Conservation (phyloP, 2,888 invertebrate genomes). For the Phengaris alcon region DNA sequence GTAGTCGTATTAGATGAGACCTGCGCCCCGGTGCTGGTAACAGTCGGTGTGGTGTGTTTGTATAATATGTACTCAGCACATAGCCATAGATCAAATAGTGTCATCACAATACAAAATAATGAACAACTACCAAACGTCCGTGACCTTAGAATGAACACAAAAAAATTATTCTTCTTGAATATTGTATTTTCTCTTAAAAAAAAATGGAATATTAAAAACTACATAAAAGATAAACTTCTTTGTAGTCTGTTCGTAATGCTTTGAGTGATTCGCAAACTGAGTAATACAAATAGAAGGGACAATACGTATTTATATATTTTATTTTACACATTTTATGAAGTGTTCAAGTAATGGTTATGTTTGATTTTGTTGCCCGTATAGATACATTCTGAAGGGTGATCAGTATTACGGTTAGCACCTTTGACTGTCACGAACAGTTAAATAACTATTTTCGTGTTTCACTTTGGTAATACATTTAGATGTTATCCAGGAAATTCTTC, state of each 20-base stretch:
- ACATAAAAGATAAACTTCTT: conserved; percentile 11
- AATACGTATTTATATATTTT: neutral
- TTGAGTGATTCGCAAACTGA: conserved; percentile 9
- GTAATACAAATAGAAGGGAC: conserved; percentile 5
- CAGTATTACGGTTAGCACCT: neutral
- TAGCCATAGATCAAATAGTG: neutral
- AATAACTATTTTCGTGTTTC: too few relatives aligned
- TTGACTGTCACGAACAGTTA: too few relatives aligned
- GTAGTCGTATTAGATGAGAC: neutral
- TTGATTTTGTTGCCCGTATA: neutral
- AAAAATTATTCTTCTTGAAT: neutral
- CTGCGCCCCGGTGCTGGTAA: neutral
- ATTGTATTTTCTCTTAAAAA: neutral
- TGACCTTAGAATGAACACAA: neutral
- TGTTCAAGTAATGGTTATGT: neutral
- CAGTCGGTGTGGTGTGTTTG: neutral
- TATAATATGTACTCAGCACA: neutral
- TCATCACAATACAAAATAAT: conserved; percentile 12
- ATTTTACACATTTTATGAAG: neutral
- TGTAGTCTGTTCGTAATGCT: conserved; percentile 4
- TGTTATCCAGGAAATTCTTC: too few relatives aligned
- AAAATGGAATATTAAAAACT: conserved; percentile 9
- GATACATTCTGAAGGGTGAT: neutral
- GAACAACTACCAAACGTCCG: neutral
- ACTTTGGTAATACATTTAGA: too few relatives aligned